Percentiles rank a stretch among this genome's conserved stretches.
Conservation (phyloP, 2,113 vertebrate genomes). For the Podiceps cristatus region DNA sequence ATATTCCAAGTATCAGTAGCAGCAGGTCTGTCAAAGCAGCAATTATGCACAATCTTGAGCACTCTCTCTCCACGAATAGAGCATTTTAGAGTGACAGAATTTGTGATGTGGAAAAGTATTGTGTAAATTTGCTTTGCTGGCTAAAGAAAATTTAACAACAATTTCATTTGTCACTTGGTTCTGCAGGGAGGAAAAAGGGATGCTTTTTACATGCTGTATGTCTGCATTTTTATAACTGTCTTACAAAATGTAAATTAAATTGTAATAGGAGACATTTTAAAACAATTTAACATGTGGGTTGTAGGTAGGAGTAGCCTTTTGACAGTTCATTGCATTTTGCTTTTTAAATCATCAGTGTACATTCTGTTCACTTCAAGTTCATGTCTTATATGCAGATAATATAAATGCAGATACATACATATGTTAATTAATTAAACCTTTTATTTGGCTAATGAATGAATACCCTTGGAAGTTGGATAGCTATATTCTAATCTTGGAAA, state of each 20-base stretch:
- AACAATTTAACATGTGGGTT: neutral
- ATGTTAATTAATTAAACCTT: neutral
- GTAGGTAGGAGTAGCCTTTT: neutral
- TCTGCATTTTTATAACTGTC: neutral
- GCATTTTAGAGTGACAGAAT: neutral
- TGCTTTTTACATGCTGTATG: neutral
- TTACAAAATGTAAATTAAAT: neutral
- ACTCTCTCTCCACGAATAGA: neutral
- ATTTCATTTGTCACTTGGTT: neutral
- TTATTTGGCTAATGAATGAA: neutral
- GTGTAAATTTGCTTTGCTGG: neutral
- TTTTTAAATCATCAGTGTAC: neutral
- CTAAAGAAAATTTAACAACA: neutral
- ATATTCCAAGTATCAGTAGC: neutral
- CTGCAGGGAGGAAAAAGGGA: neutral
- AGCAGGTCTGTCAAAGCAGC: conserved; percentile 11
- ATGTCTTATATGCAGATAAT: neutral
- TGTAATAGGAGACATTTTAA: neutral
- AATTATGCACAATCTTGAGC: neutral
- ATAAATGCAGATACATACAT: neutral
- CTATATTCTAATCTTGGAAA: neutral
- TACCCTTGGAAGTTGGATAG: neutral
- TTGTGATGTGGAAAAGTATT: neutral
- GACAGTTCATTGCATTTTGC: neutral
- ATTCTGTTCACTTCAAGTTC: neutral